phyloP scores from a whole-genome alignment of 1,140 invertebrate genomes.

The Euura lappo region DNA sequence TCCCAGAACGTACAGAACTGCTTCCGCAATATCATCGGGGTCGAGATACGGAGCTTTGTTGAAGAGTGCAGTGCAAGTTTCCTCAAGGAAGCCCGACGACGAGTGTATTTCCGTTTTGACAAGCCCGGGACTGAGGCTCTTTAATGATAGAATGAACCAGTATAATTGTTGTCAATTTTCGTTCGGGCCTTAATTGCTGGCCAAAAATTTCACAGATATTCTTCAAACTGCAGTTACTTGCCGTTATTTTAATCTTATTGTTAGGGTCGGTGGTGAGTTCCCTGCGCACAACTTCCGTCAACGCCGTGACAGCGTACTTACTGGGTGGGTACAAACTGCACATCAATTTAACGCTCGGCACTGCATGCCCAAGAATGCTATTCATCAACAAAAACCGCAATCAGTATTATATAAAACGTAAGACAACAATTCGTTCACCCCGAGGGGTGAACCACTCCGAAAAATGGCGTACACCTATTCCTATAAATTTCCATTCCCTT shows the following conservation, averaged over 20 bases:
- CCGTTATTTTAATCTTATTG: constrained; percentile 50
- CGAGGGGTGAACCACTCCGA: no score
- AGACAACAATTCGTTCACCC: not conserved
- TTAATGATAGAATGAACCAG: constrained; percentile 22
- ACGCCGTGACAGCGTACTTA: constrained; percentile 54
- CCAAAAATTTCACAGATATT: no score
- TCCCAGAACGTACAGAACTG: constrained; percentile 62
- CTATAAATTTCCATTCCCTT: no score
- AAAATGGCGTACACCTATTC: no score
- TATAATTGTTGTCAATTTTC: not conserved
- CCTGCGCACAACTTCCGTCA: constrained; percentile 54
- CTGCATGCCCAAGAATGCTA: constrained; percentile 45
- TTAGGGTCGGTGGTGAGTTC: constrained; percentile 44
- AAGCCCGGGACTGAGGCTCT: constrained; percentile 67
- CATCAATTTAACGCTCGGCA: constrained; percentile 30
- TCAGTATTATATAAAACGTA: not conserved
- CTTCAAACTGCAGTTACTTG: constrained; percentile 5
- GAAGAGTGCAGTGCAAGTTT: constrained; percentile 26
- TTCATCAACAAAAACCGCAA: constrained; percentile 15
- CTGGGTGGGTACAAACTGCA: constrained; percentile 47
- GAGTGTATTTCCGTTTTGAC: constrained; percentile 64
- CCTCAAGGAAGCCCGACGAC: constrained; percentile 34
- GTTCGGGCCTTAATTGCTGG: no score
- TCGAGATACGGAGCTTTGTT: constrained; percentile 45
- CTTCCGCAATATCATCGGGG: constrained; percentile 61